A percentile compares a stretch with the other conserved stretches of the same genome.
Conservation (phyloP, 2,888 invertebrate genomes). For the Agrenia bidenticulata region DNA sequence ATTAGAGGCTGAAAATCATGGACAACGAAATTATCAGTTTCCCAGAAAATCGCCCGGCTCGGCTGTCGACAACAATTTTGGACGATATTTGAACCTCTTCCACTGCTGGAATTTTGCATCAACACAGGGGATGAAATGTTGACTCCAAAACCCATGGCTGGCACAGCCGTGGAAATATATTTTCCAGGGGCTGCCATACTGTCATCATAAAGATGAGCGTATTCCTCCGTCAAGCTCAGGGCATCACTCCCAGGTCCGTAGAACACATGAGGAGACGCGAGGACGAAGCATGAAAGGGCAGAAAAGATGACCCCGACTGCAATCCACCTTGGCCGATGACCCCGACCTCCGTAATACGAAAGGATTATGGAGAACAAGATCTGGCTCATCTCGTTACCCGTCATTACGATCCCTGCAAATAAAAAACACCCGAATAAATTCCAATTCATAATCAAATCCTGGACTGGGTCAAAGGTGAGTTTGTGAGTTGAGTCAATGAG, state of each 20-base stretch:
- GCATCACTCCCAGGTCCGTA: slow-evolving; percentile 65
- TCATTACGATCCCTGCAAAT: slow-evolving; percentile 66
- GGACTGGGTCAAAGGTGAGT: too few relatives aligned
- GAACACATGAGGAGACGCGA: slow-evolving; percentile 65
- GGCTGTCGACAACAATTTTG: too few relatives aligned
- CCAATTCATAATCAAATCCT: too few relatives aligned
- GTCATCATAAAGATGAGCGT: slow-evolving; percentile 56
- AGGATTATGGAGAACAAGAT: slow-evolving; percentile 67
- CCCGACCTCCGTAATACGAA: slow-evolving; percentile 70
- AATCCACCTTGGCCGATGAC: slow-evolving; percentile 73
- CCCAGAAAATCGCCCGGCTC: too few relatives aligned
- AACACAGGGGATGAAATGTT: too few relatives aligned
- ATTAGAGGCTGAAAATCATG: background rate
- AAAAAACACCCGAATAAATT: background rate
- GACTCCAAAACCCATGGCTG: too few relatives aligned
- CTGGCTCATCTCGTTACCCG: slow-evolving; percentile 74
- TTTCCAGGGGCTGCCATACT: background rate
- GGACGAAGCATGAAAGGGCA: slow-evolving; percentile 66
- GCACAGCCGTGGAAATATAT: too few relatives aligned
- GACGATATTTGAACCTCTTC: background rate
- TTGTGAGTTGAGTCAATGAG: too few relatives aligned
- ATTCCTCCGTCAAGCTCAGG: slow-evolving; percentile 60
- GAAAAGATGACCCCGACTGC: slow-evolving; percentile 67
- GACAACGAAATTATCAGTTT: background rate
- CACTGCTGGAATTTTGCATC: too few relatives aligned